Base-by-base conservation (phyloP, 64 coral and sea anemone genomes). In the Trachythela sp. region DNA sequence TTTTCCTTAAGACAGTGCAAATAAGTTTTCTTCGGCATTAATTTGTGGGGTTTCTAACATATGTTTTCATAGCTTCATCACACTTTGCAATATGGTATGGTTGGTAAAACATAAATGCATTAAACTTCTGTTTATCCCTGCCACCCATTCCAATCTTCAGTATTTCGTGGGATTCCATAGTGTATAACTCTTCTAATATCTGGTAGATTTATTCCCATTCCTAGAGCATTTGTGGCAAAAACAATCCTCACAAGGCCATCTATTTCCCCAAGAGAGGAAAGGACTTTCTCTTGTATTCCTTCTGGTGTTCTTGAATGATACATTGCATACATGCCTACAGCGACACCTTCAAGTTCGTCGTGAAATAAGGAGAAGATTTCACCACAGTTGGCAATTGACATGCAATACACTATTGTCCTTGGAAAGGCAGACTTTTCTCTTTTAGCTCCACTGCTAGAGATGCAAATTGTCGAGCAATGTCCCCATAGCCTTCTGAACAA, bases 351-450 rank as follows among this genome's bases (percentile, higher is more conserved):
- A 42, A 41, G 0, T 9, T 40, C 48, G 9, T 48, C 40, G 11
- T 34, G 24, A 87, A 92, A 87, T 27, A 92, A 24, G 15, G 40
- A 72, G 40, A 51, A 92, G 0, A 92, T 30, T 18, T 92, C 90
- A 4, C 90, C 90, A 92, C 85, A 92, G 45, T 51, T 40, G 26
- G 37, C 33, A 14, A 92, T 51, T 20, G 84, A 60, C 77, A 36
- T 20, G 41, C 90, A 92, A 26, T 92, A 92, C 32, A 92, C 38
- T 77, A 92, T 92, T 87, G 85, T 77, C 24, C 86, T 92, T 54
- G 56, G 48, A 2, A 89, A 36, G 24, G 27, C 24, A 32, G 8
- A 7, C 8, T 70, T 70, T 70, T 70, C 30, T n/a, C 64, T 8
- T 8, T 26, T 8, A 70, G 64, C 24, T 70, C 64, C 8, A 14